phyloP scores from a whole-genome alignment of 2,113 vertebrate species.

The Elachura formosa region DNA sequence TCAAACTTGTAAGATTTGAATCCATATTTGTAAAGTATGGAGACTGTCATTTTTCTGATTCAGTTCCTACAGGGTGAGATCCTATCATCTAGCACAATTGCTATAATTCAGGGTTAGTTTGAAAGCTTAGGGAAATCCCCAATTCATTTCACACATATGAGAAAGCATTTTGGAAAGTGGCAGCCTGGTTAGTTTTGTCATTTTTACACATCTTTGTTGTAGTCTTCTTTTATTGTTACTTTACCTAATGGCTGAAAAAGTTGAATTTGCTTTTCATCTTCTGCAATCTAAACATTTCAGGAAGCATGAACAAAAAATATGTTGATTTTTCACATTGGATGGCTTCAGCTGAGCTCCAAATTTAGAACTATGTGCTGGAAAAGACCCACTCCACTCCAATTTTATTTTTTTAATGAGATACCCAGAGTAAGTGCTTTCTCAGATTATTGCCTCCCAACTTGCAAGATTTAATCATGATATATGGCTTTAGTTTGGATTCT shows the following conservation, averaged over 20 bases:
- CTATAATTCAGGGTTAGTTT: background rate
- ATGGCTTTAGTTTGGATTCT: background rate
- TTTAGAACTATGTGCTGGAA: background rate
- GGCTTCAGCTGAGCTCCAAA: background rate
- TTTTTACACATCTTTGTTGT: background rate
- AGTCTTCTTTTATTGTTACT: background rate
- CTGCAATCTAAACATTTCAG: background rate
- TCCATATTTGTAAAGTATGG: background rate
- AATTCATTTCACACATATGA: background rate
- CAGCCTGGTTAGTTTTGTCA: background rate
- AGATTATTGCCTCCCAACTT: constrained; percentile 32
- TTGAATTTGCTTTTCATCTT: background rate
- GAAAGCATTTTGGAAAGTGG: background rate
- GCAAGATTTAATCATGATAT: background rate
- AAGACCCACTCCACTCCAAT: background rate
- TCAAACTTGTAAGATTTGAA: background rate
- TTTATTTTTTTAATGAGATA: constrained; percentile 38
- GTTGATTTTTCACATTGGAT: background rate
- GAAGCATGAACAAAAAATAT: background rate
- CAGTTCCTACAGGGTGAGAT: background rate
- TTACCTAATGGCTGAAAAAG: background rate
- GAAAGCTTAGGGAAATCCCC: background rate
- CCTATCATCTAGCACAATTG: background rate
- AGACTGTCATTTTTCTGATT: background rate
- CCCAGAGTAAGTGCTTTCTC: constrained; percentile 54